Evolutionary conservation across 2,888 invertebrate genomes (phyloP).

Genomic region (Choristoneura rosaceana): DNA sequence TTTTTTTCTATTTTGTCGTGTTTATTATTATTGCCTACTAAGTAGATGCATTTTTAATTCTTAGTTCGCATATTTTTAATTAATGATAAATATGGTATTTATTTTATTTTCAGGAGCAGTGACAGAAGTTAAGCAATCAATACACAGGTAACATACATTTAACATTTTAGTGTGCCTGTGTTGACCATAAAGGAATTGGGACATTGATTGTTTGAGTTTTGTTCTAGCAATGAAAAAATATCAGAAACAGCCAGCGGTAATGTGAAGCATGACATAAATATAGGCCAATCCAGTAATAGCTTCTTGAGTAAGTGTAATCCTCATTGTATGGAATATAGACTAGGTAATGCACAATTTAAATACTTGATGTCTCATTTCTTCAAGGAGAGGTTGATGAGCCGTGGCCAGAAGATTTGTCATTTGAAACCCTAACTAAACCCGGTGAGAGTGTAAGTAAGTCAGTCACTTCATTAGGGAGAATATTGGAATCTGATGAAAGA

Average conservation of each 20-base stretch:
- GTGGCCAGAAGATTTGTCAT: slow-evolving; percentile 65
- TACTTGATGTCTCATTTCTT: slow-evolving; percentile 26
- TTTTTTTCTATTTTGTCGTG: slow-evolving; percentile 46
- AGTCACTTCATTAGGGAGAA: slow-evolving; percentile 67
- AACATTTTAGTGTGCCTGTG: not conserved
- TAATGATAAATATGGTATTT: not conserved
- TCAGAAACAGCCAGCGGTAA: slow-evolving; percentile 35
- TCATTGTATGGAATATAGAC: not conserved
- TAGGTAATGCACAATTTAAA: not conserved
- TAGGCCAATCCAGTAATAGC: slow-evolving; percentile 59
- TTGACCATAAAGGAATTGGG: not conserved
- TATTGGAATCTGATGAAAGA: slow-evolving; percentile 66
- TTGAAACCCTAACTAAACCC: slow-evolving; percentile 53
- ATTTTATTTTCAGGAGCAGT: slow-evolving; percentile 17
- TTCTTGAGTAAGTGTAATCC: slow-evolving; percentile 65
- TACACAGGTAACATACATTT: slow-evolving; percentile 9
- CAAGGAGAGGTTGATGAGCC: slow-evolving; percentile 70
- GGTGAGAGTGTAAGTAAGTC: slow-evolving; percentile 68
- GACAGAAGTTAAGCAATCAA: slow-evolving; percentile 8
- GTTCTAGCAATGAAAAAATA: slow-evolving; percentile 1
- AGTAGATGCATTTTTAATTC: too few relatives aligned
- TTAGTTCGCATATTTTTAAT: not conserved
- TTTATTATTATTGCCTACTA: not conserved
- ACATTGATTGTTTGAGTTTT: not conserved
- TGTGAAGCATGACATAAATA: slow-evolving; percentile 46